A percentile compares a stretch with the other conserved stretches of the same genome.
phyloP scores from a whole-genome alignment of 2,888 invertebrate genomes.

The Agonum fuliginosum region DNA sequence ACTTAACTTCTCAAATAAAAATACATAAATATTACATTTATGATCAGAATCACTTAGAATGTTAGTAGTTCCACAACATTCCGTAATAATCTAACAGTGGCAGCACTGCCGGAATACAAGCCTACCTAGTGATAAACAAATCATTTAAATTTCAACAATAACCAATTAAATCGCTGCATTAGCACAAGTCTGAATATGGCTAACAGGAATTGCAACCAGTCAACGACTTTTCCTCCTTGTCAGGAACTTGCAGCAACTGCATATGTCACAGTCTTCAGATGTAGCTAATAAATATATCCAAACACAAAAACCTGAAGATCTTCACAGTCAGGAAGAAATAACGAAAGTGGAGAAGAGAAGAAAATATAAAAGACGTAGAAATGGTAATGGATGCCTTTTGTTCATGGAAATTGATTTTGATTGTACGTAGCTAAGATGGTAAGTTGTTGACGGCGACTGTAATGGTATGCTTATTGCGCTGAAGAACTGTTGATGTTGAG shows the following conservation, averaged over 20 bases:
- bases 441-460: background rate
- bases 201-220: background rate
- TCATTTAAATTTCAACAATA: slow-evolving; percentile 43
- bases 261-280: slow-evolving; percentile 37
- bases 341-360: slow-evolving; percentile 26
- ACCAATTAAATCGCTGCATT: slow-evolving; percentile 46
- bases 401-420: slow-evolving; percentile 34
- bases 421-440: slow-evolving; percentile 20
- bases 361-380: slow-evolving; percentile 27
- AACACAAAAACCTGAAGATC: background rate
- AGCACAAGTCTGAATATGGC: slow-evolving; percentile 40
- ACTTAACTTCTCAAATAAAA: no score
- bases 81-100: slow-evolving; percentile 36
- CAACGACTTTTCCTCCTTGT: slow-evolving; percentile 29
- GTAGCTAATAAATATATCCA: slow-evolving; percentile 13
- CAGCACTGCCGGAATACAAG: slow-evolving; percentile 10
- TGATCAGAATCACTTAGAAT: no score
- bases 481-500: slow-evolving; percentile 1
- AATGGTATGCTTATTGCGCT: background rate
- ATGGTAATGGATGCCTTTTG: slow-evolving; percentile 25
- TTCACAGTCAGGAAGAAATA: slow-evolving; percentile 7
- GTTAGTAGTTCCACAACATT: slow-evolving; percentile 3
- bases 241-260: slow-evolving; percentile 21
- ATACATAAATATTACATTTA: no score
- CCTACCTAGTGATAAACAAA: background rate